phyloP scores from a whole-genome alignment of 2,113 vertebrate genomes.

The Rhipidura dahli region DNA sequence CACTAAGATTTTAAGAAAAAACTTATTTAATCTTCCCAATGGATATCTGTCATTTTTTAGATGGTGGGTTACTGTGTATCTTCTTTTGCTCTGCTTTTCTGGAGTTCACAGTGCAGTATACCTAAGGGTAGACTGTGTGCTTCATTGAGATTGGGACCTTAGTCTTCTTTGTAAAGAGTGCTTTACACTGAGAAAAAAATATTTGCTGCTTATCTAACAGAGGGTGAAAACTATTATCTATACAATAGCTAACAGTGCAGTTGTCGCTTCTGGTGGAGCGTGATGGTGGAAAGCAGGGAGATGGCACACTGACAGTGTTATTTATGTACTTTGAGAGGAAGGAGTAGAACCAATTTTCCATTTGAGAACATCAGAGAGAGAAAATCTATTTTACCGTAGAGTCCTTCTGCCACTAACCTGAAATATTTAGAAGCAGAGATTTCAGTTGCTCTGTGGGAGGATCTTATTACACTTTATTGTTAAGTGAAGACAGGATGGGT shows the following conservation, averaged over 20 bases:
- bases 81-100: background rate
- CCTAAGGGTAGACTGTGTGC: background rate
- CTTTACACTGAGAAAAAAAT: background rate
- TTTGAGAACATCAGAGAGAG: background rate
- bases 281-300: background rate
- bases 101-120: background rate
- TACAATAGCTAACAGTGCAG: background rate
- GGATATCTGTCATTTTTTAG: background rate
- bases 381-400: background rate
- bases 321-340: background rate
- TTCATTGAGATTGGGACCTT: background rate
- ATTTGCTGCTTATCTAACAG: background rate
- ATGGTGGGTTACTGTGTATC: background rate
- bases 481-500: background rate
- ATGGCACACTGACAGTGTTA: background rate
- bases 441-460: background rate
- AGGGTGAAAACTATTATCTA: background rate
- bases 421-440: background rate
- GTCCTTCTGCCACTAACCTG: background rate
- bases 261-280: background rate
- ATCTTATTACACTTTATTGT: background rate
- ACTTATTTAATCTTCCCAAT: background rate
- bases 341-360: background rate
- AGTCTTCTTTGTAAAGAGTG: background rate
- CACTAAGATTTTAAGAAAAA: background rate